These are phyloP conservation scores for Cherax quadricarinatus DNA, from an alignment of 1,140 invertebrate species.

Conservation along the genomic window DNA sequence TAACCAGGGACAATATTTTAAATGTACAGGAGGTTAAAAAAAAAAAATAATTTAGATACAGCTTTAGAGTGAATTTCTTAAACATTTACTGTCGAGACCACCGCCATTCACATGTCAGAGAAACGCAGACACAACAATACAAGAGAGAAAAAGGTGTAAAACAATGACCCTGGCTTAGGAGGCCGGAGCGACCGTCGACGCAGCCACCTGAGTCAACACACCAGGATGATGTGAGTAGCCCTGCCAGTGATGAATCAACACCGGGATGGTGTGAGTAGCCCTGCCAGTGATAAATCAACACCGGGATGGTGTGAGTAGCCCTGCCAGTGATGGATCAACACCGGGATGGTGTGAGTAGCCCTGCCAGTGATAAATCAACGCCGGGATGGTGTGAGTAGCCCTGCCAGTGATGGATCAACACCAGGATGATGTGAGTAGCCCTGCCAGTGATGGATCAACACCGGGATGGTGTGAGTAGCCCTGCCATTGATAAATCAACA, in stretches of 20 bases:
- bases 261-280: constrained; percentile 18
- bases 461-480: too few relatives aligned
- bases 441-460: constrained; percentile 8
- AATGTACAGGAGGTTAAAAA: neutral
- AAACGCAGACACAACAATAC: neutral
- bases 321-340: constrained; percentile 23
- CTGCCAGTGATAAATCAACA: constrained; percentile 20
- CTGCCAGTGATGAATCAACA: constrained; percentile 25
- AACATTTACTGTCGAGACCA: neutral
- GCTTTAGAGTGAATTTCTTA: neutral
- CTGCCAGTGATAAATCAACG: constrained; percentile 11
- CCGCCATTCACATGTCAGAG: neutral
- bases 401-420: neutral
- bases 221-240: constrained; percentile 24
- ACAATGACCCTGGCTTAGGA: neutral
- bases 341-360: constrained; percentile 14
- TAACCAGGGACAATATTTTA: neutral
- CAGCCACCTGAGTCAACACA: constrained; percentile 50
- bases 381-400: too few relatives aligned
- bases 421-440: constrained; percentile 19
- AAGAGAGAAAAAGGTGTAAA: neutral
- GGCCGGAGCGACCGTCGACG: neutral
- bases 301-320: constrained; percentile 17
- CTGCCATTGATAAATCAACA: too few relatives aligned
- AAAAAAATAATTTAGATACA: too few relatives aligned